These are phyloP conservation scores for Cerastoderma edule DNA, from an alignment of 2,888 invertebrate species.

Conservation along the genomic window DNA sequence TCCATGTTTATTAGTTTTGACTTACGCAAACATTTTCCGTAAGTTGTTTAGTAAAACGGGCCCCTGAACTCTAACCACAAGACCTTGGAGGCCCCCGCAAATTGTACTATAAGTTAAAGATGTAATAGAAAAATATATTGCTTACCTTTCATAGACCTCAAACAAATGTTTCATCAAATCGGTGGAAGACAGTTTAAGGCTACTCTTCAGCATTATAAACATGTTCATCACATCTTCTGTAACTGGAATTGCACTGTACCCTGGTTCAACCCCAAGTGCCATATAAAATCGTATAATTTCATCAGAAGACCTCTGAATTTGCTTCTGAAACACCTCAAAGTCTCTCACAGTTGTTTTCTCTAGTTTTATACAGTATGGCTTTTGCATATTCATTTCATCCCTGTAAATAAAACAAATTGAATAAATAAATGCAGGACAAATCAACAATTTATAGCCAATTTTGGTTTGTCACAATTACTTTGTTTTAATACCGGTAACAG, in stretches of 20 bases:
- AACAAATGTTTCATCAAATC: constrained; percentile 44
- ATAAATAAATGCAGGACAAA: no score
- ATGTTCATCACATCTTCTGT: constrained; percentile 31
- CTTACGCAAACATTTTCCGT: no score
- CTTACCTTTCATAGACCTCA: constrained; percentile 40
- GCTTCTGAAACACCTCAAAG: constrained; percentile 42
- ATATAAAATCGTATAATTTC: constrained; percentile 51
- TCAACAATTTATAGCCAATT: no score
- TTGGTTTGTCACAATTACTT: no score
- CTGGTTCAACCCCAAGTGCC: constrained; percentile 39
- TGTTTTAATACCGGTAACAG: background rate
- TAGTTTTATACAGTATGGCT: constrained; percentile 36
- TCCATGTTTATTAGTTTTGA: no score
- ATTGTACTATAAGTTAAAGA: no score
- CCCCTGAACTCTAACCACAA: no score
- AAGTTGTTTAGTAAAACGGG: no score
- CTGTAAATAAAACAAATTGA: constrained; percentile 27
- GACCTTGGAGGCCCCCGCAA: no score
- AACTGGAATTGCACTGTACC: constrained; percentile 32
- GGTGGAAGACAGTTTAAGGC: constrained; percentile 31
- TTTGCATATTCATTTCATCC: constrained; percentile 36
- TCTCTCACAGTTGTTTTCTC: constrained; percentile 32
- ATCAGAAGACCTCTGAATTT: constrained; percentile 36
- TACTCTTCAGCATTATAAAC: constrained; percentile 40
- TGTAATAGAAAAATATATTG: no score